These are phyloP conservation scores for Zosterops lateralis DNA, from an alignment of 2,113 vertebrate species.

Conservation along the genomic window DNA sequence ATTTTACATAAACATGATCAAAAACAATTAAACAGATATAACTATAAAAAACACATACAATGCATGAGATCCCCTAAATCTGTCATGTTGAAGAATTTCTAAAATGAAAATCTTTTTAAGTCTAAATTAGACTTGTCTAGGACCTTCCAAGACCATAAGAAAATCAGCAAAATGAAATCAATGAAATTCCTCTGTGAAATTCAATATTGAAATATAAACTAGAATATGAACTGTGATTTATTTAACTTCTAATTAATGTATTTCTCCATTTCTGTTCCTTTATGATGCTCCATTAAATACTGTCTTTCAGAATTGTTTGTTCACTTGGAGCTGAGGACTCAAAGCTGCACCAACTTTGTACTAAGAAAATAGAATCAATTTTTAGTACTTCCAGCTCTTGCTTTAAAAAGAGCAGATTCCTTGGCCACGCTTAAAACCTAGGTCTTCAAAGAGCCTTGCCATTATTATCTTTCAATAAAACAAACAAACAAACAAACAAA, in stretches of 20 bases:
- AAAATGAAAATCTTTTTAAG: background rate
- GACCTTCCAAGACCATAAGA: background rate
- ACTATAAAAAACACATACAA: background rate
- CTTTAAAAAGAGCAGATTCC: background rate
- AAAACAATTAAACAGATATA: background rate
- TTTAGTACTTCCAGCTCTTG: background rate
- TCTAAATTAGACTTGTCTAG: background rate
- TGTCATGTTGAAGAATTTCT: background rate
- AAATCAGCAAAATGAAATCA: background rate
- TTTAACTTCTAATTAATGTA: background rate
- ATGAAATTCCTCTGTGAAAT: background rate
- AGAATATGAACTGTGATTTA: background rate
- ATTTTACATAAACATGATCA: background rate
- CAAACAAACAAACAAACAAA: background rate
- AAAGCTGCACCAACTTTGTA: background rate
- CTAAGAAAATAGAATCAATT: background rate
- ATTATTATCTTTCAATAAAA: background rate
- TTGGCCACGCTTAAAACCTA: background rate
- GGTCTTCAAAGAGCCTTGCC: background rate
- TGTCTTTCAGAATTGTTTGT: background rate
- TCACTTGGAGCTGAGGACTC: background rate
- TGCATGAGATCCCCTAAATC: background rate
- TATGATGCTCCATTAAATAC: background rate
- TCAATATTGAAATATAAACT: constrained; percentile 10
- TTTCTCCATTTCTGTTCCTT: background rate